Percentiles rank a stretch among this genome's conserved stretches.
These are phyloP conservation scores for Penaeus indicus DNA, from an alignment of 1,140 invertebrate genomes.

Conservation along the genomic window DNA sequence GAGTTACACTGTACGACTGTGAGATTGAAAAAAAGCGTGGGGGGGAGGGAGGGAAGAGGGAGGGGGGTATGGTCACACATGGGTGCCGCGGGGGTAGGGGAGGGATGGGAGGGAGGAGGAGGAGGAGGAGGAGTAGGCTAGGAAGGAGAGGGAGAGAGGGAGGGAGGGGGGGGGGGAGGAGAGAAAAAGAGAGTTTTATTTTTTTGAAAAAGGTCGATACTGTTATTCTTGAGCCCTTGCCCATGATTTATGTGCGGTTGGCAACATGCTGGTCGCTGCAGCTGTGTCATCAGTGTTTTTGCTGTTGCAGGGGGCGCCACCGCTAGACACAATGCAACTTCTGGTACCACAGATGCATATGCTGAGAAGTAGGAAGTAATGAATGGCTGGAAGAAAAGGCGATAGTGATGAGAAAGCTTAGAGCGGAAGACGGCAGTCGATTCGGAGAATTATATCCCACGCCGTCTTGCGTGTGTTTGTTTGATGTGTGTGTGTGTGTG, in stretches of 20 bases:
- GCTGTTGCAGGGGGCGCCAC: not conserved
- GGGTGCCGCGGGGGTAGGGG: not conserved
- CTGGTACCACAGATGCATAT: not conserved
- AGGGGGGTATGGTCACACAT: not conserved
- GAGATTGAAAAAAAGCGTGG: too few species aligned
- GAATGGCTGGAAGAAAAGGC: too few species aligned
- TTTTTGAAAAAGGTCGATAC: not conserved
- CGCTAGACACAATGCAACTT: constrained; percentile 8
- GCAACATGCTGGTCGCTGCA: not conserved
- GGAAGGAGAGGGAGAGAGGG: constrained; percentile 23
- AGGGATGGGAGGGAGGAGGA: constrained; percentile 17
- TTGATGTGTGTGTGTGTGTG: too few species aligned
- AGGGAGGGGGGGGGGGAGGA: not conserved
- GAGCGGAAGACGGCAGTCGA: too few species aligned
- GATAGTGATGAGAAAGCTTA: too few species aligned
- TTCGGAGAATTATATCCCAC: too few species aligned
- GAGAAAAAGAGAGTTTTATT: not conserved
- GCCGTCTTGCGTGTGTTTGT: too few species aligned
- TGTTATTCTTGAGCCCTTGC: not conserved
- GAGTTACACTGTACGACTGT: too few species aligned
- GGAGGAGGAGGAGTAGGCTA: not conserved
- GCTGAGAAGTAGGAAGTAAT: not conserved
- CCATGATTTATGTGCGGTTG: constrained; percentile 15
- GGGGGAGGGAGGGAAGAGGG: not conserved
- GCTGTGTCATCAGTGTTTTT: constrained; percentile 21